Percentiles rank a stretch among this genome's conserved stretches.
phyloP scores from a whole-genome alignment of 1,140 invertebrate species.

The Sarcophaga bullata region DNA sequence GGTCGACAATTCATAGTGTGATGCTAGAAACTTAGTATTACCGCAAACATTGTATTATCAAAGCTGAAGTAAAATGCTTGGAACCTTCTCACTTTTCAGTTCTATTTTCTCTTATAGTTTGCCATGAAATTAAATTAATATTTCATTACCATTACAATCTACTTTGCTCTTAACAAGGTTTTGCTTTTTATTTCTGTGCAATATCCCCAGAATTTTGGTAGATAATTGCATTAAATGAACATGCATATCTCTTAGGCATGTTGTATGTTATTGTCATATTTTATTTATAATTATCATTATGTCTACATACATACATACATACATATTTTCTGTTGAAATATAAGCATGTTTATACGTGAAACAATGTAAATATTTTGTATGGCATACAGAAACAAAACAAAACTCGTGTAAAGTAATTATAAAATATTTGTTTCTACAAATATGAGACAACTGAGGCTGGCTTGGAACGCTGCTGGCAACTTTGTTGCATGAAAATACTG shows the following conservation, averaged over 20 bases:
- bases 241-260: neutral
- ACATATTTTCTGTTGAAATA: neutral
- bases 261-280: neutral
- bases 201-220: neutral
- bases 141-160: too few relatives aligned
- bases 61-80: too few relatives aligned
- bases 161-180: too few relatives aligned
- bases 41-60: too few relatives aligned
- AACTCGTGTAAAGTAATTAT: neutral
- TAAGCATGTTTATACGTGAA: neutral
- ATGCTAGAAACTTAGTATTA: too few relatives aligned
- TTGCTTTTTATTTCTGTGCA: neutral
- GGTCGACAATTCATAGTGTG: too few relatives aligned
- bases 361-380: neutral
- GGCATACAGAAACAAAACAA: neutral
- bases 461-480: neutral
- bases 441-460: neutral
- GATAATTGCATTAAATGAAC: neutral
- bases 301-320: neutral
- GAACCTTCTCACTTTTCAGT: too few relatives aligned
- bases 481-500: neutral
- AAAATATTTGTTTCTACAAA: neutral
- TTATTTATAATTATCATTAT: constrained; percentile 17
- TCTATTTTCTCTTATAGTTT: too few relatives aligned
- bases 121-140: too few relatives aligned